phyloP scores from a whole-genome alignment of 2,888 invertebrate genomes.

The Branchellion lobata region DNA sequence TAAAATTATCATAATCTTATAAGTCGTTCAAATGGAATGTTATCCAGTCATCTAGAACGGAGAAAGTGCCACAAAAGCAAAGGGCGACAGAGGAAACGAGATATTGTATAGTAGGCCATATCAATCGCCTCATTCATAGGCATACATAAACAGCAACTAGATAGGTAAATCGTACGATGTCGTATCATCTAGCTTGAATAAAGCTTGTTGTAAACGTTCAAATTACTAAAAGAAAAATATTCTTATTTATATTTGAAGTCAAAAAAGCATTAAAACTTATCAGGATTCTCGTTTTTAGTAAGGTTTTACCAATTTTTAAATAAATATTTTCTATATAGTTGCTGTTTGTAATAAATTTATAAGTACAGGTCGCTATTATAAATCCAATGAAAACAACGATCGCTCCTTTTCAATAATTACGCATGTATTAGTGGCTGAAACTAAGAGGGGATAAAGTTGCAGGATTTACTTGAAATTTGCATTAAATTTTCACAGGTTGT shows the following conservation, averaged over 20 bases:
- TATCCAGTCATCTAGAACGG: no score
- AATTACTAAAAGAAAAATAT: background rate
- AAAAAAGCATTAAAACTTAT: background rate
- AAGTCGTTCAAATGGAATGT: no score
- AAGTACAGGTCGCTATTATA: conserved; percentile 7
- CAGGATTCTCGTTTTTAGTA: background rate
- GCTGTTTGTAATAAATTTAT: background rate
- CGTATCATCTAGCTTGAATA: background rate
- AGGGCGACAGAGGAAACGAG: no score
- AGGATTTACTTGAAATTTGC: background rate
- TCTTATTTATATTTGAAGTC: background rate
- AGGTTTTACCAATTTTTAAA: background rate
- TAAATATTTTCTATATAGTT: background rate
- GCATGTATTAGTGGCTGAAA: background rate
- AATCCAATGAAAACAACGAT: conserved; percentile 8
- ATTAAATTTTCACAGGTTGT: no score
- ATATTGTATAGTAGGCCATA: no score
- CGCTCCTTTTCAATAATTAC: background rate
- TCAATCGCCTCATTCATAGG: conserved; percentile 8
- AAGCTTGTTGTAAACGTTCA: background rate
- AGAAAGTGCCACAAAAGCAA: no score
- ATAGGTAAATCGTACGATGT: conserved; percentile 11
- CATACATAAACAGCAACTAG: conserved; percentile 3
- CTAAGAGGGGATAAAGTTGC: background rate
- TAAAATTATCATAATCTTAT: no score